Evolutionary conservation across 2,888 invertebrate genomes (phyloP).

Genomic region (Apodemia duryi): DNA sequence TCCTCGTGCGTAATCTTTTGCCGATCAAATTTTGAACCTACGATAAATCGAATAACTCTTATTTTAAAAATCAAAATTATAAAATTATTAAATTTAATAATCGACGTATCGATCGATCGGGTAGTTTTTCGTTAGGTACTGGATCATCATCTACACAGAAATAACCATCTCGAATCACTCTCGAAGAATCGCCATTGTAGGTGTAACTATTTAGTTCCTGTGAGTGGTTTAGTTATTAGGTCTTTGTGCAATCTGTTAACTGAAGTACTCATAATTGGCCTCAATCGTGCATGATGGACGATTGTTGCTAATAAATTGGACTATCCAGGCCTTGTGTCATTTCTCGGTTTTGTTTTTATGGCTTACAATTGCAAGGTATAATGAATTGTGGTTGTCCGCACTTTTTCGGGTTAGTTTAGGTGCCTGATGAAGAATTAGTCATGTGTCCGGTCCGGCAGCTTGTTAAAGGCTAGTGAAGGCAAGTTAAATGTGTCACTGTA

Average conservation of each 20-base stretch:
- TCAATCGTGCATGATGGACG: not conserved
- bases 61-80: no score
- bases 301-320: slow-evolving; percentile 4
- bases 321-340: slow-evolving; percentile 2
- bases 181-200: not conserved
- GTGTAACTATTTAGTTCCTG: slow-evolving; percentile 5
- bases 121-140: no score
- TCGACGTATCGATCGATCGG: no score
- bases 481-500: no score
- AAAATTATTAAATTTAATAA: no score
- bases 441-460: no score
- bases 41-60: no score
- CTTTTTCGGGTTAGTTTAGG: not conserved
- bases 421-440: no score
- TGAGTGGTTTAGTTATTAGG: not conserved
- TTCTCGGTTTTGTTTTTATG: not conserved
- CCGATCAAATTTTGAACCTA: no score
- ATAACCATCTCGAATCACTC: not conserved
- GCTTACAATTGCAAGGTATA: not conserved
- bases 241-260: not conserved
- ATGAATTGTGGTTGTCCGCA: not conserved
- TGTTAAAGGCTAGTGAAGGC: no score
- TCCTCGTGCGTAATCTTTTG: no score
- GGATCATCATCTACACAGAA: no score
- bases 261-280: not conserved